phyloP scores from a whole-genome alignment of 2,888 invertebrate species.

The Melinopterus prodromus region DNA sequence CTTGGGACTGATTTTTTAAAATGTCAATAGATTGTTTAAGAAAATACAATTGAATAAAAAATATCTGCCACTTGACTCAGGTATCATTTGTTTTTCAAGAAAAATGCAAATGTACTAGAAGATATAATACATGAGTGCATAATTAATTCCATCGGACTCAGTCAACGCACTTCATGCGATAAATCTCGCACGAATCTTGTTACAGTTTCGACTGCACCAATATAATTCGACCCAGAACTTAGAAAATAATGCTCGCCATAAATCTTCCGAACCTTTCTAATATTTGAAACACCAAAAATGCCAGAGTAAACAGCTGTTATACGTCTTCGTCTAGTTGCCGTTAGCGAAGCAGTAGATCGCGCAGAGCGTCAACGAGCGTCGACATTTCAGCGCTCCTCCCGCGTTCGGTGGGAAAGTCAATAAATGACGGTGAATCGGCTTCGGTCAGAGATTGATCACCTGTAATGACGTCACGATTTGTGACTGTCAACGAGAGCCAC shows the following conservation, averaged over 20 bases:
- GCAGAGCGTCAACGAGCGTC: neutral
- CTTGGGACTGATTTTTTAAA: no score
- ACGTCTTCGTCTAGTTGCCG: neutral
- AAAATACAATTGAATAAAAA: no score
- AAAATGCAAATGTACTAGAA: no score
- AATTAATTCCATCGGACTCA: no score
- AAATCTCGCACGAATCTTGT: no score
- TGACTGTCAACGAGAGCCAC: conserved; percentile 39
- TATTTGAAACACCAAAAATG: neutral
- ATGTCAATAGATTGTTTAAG: no score
- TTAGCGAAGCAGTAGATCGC: neutral
- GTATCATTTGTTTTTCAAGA: no score
- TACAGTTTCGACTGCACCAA: no score
- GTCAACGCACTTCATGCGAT: no score
- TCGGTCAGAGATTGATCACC: conserved; percentile 42
- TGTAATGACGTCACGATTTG: conserved; percentile 42
- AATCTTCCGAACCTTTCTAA: neutral
- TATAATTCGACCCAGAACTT: no score
- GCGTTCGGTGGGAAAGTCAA: conserved; percentile 33
- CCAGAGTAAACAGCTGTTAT: neutral
- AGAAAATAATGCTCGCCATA: neutral
- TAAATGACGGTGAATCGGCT: conserved; percentile 39
- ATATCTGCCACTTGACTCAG: no score
- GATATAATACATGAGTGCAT: no score
- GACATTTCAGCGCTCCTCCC: conserved; percentile 18